phyloP scores from a whole-genome alignment of 2,797 vertebrate genomes.

The Borostomias antarcticus region DNA sequence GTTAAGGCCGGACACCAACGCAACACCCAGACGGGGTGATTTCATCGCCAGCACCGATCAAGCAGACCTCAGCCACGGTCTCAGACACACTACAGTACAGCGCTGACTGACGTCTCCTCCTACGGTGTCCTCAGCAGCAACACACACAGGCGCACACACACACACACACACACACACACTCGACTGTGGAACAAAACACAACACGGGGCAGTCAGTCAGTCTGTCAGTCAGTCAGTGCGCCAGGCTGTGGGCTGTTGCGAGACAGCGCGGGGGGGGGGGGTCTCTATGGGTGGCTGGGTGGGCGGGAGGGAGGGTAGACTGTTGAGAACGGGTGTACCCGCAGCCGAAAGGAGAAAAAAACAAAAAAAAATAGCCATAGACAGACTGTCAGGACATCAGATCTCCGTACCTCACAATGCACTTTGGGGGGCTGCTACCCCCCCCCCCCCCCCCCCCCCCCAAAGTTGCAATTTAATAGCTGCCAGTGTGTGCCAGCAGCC shows the following conservation, averaged over 20 bases:
- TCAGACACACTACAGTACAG: not conserved
- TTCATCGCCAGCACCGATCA: not conserved
- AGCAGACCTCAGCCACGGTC: slow-evolving; percentile 12
- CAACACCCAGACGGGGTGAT: not conserved
- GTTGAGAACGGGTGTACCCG: slow-evolving; percentile 41
- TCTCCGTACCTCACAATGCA: slow-evolving; percentile 22
- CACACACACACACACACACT: no score
- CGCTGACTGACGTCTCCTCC: no score
- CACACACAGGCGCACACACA: slow-evolving; percentile 14
- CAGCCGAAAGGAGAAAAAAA: no score
- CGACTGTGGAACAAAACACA: no score
- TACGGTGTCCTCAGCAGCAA: slow-evolving; percentile 2
- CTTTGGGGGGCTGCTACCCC: slow-evolving; percentile 34
- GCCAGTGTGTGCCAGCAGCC: slow-evolving; percentile 51
- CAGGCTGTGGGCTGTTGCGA: slow-evolving; percentile 22
- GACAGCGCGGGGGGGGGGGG: slow-evolving; percentile 26
- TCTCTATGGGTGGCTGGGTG: slow-evolving; percentile 31
- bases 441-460: no score
- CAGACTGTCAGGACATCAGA: slow-evolving; percentile 31
- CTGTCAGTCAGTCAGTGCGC: slow-evolving; percentile 26
- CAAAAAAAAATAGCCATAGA: slow-evolving; percentile 41
- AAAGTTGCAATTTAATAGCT: slow-evolving; percentile 49
- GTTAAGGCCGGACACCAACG: slow-evolving; percentile 1
- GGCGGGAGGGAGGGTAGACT: no score
- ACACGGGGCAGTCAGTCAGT: no score